phyloP scores from a whole-genome alignment of 1,140 invertebrate genomes.

The Ceratina australensis region DNA sequence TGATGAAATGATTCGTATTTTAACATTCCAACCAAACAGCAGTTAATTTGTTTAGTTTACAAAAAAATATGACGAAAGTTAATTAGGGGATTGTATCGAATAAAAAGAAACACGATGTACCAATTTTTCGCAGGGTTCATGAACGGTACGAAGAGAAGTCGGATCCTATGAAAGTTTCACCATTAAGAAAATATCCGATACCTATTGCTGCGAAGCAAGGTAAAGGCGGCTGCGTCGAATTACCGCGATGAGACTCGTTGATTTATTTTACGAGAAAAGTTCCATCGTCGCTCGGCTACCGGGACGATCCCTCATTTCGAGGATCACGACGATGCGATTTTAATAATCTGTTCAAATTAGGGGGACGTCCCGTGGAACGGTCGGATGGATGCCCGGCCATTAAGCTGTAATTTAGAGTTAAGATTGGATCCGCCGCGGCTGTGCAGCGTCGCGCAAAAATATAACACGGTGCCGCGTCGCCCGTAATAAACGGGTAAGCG shows the following conservation, averaged over 20 bases:
- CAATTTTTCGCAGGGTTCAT: slow-evolving; percentile 58
- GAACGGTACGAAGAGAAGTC: slow-evolving; percentile 51
- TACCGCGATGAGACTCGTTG: slow-evolving; percentile 54
- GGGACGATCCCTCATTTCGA: slow-evolving; percentile 51
- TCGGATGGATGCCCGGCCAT: slow-evolving; percentile 12
- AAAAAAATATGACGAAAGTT: no score
- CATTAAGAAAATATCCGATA: slow-evolving; percentile 68
- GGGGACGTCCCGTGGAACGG: slow-evolving; percentile 8
- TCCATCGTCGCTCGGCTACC: slow-evolving; percentile 50
- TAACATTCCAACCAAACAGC: no score
- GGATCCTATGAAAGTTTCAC: slow-evolving; percentile 29
- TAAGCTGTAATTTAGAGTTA: slow-evolving; percentile 33
- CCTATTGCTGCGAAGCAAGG: slow-evolving; percentile 48
- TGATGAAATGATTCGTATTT: no score
- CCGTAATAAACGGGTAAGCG: slow-evolving; percentile 19
- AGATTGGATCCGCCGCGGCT: slow-evolving; percentile 35
- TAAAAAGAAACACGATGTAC: slow-evolving; percentile 35
- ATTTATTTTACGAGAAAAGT: slow-evolving; percentile 69
- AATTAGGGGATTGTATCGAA: background rate
- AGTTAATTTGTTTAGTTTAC: no score
- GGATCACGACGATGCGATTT: slow-evolving; percentile 61
- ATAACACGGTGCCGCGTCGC: background rate
- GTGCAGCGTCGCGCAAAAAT: background rate
- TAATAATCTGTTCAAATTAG: slow-evolving; percentile 63
- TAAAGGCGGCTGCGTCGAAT: slow-evolving; percentile 60